A percentile compares a stretch with the other conserved stretches of the same genome.
These are phyloP conservation scores for Nephotettix cincticeps DNA, from an alignment of 1,140 invertebrate genomes.

Conservation along the genomic window DNA sequence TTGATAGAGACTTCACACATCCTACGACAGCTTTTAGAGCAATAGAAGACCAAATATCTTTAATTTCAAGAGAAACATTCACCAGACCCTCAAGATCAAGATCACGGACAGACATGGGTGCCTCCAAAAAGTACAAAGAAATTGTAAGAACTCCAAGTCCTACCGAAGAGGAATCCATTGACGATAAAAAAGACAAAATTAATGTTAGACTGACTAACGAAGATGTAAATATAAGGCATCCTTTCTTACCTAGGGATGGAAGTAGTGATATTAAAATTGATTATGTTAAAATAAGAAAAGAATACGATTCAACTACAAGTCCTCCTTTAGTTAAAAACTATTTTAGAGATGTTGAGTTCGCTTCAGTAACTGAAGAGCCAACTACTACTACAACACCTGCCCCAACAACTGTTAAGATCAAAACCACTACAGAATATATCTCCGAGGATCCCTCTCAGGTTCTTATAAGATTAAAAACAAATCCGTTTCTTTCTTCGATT, in stretches of 20 bases:
- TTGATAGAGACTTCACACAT: conserved; percentile 6
- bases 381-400: neutral
- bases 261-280: neutral
- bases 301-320: neutral
- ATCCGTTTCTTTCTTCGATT: neutral
- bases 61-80: neutral
- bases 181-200: neutral
- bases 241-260: conserved; percentile 27
- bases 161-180: neutral
- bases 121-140: neutral
- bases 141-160: neutral
- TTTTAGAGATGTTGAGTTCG: neutral
- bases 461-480: neutral
- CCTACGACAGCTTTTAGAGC: neutral
- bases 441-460: neutral
- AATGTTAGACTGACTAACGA: neutral
- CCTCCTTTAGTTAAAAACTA: neutral
- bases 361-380: neutral
- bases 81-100: neutral
- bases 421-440: conserved; percentile 3
- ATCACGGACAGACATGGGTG: neutral
- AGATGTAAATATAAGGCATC: conserved; percentile 24
- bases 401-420: neutral
- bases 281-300: conserved; percentile 8
- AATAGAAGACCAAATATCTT: neutral